Conservation (phyloP, 2,888 invertebrate genomes). For the Brassicogethes aeneus region DNA sequence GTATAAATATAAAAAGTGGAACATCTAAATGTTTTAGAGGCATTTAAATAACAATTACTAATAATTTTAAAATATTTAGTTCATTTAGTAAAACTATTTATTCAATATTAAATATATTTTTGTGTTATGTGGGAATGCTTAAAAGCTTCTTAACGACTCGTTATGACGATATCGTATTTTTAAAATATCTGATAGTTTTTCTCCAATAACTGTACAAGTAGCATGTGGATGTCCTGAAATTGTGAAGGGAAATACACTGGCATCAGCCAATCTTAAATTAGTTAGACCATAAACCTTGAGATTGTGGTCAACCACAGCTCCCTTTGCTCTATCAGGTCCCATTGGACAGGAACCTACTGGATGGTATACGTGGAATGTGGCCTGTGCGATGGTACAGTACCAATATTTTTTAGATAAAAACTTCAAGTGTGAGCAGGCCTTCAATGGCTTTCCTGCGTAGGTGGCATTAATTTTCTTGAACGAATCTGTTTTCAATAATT, state of each 20-base stretch:
- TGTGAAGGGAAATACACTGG: conserved; percentile 55
- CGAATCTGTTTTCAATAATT: conserved; percentile 42
- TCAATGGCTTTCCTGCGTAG: conserved; percentile 21
- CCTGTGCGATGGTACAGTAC: conserved; percentile 13
- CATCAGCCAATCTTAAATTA: conserved; percentile 53
- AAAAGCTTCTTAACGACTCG: no score
- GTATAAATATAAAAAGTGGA: no score
- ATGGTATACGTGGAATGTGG: conserved; percentile 41
- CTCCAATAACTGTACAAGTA: conserved; percentile 59
- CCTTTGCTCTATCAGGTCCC: conserved; percentile 51
- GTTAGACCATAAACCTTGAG: conserved; percentile 51
- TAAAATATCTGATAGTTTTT: conserved; percentile 58
- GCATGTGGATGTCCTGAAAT: conserved; percentile 59
- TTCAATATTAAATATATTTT: no score
- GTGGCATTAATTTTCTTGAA: conserved; percentile 45
- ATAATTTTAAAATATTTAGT: no score
- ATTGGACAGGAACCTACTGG: conserved; percentile 60
- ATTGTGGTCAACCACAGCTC: conserved; percentile 53
- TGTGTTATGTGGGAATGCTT: no score
- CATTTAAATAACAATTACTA: no score
- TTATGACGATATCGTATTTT: no score
- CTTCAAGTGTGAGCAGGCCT: conserved; percentile 7
- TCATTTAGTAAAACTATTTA: no score
- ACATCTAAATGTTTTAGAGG: no score
- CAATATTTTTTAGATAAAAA: conserved; percentile 12